phyloP scores from a whole-genome alignment of 2,797 vertebrate species.

The Pseudochirops cupreus region DNA sequence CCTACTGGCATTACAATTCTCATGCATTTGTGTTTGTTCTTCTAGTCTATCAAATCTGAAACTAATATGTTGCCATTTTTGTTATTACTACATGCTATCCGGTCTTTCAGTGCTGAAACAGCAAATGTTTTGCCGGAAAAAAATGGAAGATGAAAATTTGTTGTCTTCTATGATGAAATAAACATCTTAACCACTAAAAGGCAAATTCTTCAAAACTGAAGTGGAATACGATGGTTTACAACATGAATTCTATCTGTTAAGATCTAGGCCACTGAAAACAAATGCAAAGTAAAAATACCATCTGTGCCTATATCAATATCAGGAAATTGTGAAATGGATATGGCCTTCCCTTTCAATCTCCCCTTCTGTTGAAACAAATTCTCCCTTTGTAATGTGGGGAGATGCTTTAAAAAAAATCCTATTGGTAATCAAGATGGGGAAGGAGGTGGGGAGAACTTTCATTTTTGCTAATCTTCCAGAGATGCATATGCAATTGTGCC shows the following conservation, averaged over 20 bases:
- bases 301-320: neutral
- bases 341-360: neutral
- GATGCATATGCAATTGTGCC: neutral
- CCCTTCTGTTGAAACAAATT: neutral
- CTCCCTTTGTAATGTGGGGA: neutral
- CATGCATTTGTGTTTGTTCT: neutral
- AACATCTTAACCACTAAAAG: neutral
- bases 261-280: conserved; percentile 2
- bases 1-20: neutral
- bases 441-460: neutral
- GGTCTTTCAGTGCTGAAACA: neutral
- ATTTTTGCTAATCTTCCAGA: neutral
- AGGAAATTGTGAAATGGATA: conserved; percentile 10
- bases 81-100: neutral
- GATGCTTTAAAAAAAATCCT: neutral
- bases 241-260: neutral
- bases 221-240: neutral
- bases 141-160: neutral
- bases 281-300: neutral
- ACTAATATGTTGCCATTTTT: neutral
- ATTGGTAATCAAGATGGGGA: neutral
- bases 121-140: conserved; percentile 5
- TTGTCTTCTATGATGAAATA: neutral
- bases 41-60: neutral
- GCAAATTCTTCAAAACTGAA: conserved; percentile 13